These are phyloP conservation scores for Theonella swinhoei DNA, from an alignment of 37 sponge, comb jelly and placozoan genomes.

Conservation along the genomic window DNA sequence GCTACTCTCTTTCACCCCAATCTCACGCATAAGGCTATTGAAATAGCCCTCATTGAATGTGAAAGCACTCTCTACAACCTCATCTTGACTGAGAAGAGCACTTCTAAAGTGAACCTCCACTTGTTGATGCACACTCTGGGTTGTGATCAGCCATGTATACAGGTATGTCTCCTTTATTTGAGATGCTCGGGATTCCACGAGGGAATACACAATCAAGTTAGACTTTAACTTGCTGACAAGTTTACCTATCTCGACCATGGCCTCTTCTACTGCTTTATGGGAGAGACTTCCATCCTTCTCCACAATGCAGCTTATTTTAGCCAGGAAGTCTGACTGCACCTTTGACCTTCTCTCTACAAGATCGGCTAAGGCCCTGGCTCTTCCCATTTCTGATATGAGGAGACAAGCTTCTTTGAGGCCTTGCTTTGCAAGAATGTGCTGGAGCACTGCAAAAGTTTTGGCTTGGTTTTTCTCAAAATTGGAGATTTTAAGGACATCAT, in stretches of 20 bases:
- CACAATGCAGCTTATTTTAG: not conserved
- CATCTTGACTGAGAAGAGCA: not conserved
- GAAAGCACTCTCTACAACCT: not conserved
- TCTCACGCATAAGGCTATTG: slow-evolving; percentile 11
- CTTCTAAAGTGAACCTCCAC: slow-evolving; percentile 7
- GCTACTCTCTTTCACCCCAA: not conserved
- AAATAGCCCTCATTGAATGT: slow-evolving; percentile 20
- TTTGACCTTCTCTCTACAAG: not conserved
- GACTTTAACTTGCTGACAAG: not conserved
- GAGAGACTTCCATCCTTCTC: not conserved
- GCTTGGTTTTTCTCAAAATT: slow-evolving; percentile 64
- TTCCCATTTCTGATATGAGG: slow-evolving; percentile 49
- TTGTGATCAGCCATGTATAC: slow-evolving; percentile 33
- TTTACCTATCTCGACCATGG: not conserved
- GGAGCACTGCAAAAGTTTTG: slow-evolving; percentile 16
- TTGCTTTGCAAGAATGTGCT: slow-evolving; percentile 25
- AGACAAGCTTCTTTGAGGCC: slow-evolving; percentile 26
- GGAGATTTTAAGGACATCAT: slow-evolving; percentile 52
- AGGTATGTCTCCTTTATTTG: slow-evolving; percentile 6
- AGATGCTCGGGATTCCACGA: slow-evolving; percentile 23
- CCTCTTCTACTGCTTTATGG: not conserved
- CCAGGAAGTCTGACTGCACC: not conserved
- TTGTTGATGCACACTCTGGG: not conserved
- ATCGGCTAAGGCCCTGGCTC: slow-evolving; percentile 51
- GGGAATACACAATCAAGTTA: slow-evolving; percentile 37